Conservation (phyloP, 2,797 vertebrate genomes). For the Phrynocephalus vlangalii region DNA sequence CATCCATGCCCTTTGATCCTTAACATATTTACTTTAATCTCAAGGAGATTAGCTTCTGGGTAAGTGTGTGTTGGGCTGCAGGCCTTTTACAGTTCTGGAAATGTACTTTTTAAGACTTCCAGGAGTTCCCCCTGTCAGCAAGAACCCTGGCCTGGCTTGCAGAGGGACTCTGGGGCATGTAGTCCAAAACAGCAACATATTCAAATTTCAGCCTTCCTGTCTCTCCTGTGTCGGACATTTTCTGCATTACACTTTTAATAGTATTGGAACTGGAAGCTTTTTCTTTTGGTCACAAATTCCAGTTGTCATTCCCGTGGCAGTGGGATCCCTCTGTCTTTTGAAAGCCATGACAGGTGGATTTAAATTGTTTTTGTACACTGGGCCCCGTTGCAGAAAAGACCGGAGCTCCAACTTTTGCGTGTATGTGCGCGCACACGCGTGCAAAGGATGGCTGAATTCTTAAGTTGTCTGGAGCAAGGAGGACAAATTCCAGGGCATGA, state of each 20-base stretch:
- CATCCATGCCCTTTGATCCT: background rate
- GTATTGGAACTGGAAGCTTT: background rate
- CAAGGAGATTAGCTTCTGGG: background rate
- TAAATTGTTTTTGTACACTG: background rate
- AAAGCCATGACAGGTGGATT: background rate
- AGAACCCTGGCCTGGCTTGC: too few relatives aligned
- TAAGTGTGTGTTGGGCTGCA: background rate
- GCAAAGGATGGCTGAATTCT: background rate
- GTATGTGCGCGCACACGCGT: too few relatives aligned
- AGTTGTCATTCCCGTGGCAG: background rate
- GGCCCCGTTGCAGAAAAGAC: background rate
- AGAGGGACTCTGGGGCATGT: too few relatives aligned
- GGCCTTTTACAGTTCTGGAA: too few relatives aligned
- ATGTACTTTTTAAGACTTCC: too few relatives aligned
- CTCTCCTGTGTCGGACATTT: background rate
- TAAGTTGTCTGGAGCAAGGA: background rate
- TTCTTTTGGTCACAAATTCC: background rate
- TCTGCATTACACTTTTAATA: background rate
- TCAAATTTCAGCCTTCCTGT: too few relatives aligned
- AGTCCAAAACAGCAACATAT: too few relatives aligned
- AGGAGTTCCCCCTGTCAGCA: too few relatives aligned
- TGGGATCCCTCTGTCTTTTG: background rate
- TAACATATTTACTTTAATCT: background rate
- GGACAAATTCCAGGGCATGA: too few relatives aligned
- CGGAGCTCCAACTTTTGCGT: background rate